A percentile compares a stretch with the other conserved stretches of the same genome.
Conservation (phyloP, 64 coral and sea anemone species). For the Actinia tenebrosa region DNA sequence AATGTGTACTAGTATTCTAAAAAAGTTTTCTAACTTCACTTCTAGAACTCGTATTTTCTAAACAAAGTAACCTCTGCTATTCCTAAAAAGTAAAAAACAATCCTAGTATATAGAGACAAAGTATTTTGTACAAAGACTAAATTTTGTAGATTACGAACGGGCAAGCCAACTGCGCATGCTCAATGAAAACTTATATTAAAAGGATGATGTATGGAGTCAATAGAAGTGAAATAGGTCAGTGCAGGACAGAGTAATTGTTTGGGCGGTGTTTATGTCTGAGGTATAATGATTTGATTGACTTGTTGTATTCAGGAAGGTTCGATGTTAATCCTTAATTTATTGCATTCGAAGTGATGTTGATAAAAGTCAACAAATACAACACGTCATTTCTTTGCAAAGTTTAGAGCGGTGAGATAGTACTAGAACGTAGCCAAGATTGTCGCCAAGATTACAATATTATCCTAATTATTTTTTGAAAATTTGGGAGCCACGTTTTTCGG, state of each 20-base stretch:
- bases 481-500: neutral
- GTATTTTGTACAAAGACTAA: neutral
- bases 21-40: too few species aligned
- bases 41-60: too few species aligned
- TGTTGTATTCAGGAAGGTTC: neutral
- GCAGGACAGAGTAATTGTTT: neutral
- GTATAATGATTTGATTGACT: neutral
- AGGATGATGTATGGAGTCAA: neutral
- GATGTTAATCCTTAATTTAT: constrained; percentile 4
- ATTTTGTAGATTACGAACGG: neutral
- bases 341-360: neutral
- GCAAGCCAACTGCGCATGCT: neutral
- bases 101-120: neutral
- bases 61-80: too few species aligned
- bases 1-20: too few species aligned
- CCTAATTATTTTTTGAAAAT: neutral
- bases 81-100: too few species aligned
- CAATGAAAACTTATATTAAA: neutral
- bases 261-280: neutral
- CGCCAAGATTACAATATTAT: neutral
- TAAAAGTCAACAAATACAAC: neutral
- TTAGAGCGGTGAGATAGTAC: neutral
- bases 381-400: neutral
- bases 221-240: neutral
- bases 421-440: neutral